These are phyloP conservation scores for Petaurus breviceps DNA, from an alignment of 2,113 vertebrate species.

Conservation along the genomic window DNA sequence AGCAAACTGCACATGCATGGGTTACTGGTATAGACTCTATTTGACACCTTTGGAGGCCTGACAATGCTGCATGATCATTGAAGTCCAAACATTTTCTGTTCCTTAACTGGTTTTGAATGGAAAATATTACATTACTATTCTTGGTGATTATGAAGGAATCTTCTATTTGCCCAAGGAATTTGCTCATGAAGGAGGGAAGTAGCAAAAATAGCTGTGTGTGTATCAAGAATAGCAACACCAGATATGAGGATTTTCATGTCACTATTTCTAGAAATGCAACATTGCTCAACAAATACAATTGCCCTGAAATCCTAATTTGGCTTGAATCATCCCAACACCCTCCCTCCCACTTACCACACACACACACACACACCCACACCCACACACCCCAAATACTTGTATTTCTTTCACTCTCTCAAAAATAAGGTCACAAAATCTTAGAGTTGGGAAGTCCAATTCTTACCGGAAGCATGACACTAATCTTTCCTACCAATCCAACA, in stretches of 20 bases:
- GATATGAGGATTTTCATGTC: not conserved
- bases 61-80: not conserved
- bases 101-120: slow-evolving; percentile 2
- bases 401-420: not conserved
- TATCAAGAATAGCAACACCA: not conserved
- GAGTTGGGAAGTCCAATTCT: not conserved
- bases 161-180: slow-evolving; percentile 5
- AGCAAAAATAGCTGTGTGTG: slow-evolving; percentile 9
- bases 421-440: not conserved
- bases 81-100: not conserved
- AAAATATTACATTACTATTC: slow-evolving; percentile 6
- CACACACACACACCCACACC: too few species aligned
- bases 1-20: slow-evolving; percentile 8
- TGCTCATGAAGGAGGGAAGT: not conserved
- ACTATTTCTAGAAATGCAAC: not conserved
- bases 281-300: not conserved
- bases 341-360: not conserved
- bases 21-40: slow-evolving; percentile 2
- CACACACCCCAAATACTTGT: not conserved
- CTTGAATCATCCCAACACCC: not conserved
- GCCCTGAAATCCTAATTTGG: not conserved
- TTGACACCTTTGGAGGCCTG: slow-evolving; percentile 1
- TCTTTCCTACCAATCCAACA: not conserved
- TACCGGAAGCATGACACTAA: not conserved
- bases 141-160: slow-evolving; percentile 29